Percentiles rank a stretch among this genome's conserved stretches.
phyloP scores from a whole-genome alignment of 2,888 invertebrate species.

The Dicycla oo region DNA sequence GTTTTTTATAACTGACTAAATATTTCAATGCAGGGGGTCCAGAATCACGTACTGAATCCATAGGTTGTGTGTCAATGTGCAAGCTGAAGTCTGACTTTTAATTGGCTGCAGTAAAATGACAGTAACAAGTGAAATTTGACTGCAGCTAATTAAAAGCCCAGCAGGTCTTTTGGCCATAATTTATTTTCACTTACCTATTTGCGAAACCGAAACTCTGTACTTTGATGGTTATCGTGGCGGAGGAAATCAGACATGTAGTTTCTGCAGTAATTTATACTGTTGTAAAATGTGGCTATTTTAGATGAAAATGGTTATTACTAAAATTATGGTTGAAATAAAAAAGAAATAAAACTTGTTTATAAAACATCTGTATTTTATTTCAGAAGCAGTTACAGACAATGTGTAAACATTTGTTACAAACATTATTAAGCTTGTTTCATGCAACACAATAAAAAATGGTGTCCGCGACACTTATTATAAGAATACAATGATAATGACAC shows the following conservation, averaged over 20 bases:
- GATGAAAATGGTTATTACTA: background rate
- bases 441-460: conserved; percentile 39
- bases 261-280: background rate
- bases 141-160: too few relatives aligned
- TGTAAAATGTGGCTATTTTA: background rate
- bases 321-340: conserved; percentile 19
- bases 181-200: background rate
- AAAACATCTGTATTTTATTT: conserved; percentile 65
- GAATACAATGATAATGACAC: conserved; percentile 40
- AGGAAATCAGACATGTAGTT: background rate
- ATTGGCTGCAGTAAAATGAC: too few relatives aligned
- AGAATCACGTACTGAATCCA: too few relatives aligned
- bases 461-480: conserved; percentile 35
- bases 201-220: background rate
- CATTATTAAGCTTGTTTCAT: conserved; percentile 43
- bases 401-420: conserved; percentile 52
- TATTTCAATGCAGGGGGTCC: too few relatives aligned
- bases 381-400: conserved; percentile 59
- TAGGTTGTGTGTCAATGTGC: too few relatives aligned
- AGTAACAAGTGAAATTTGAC: too few relatives aligned
- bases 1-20: too few relatives aligned
- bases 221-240: too few relatives aligned
- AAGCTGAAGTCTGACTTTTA: too few relatives aligned
- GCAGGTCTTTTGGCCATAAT: too few relatives aligned
- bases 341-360: conserved; percentile 49